These are phyloP conservation scores for Synanthedon tipuliformis DNA, from an alignment of 2,888 invertebrate genomes.

Conservation along the genomic window DNA sequence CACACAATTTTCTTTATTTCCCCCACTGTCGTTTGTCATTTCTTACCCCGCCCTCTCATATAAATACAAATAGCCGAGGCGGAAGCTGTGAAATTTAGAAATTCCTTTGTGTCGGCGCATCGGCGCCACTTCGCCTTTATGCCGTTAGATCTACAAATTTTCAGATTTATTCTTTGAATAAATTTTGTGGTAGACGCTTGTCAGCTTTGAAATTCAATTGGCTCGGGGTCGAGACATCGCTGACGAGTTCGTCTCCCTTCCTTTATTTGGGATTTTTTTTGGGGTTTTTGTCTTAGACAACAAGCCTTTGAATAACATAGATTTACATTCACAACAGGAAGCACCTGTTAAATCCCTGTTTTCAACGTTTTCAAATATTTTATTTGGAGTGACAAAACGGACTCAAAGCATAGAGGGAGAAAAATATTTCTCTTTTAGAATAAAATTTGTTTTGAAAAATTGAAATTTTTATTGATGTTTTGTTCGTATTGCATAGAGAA, in stretches of 20 bases:
- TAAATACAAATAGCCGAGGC: conserved; percentile 64
- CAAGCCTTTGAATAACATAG: conserved; percentile 23
- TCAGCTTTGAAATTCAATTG: conserved; percentile 70
- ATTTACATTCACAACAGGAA: conserved; percentile 13
- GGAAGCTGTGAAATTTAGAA: conserved; percentile 70
- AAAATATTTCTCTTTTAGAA: too few relatives aligned
- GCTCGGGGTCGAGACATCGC: conserved; percentile 62
- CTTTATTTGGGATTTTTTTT: conserved; percentile 46
- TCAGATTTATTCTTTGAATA: conserved; percentile 71
- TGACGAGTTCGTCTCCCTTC: conserved; percentile 49
- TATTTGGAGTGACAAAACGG: not conserved
- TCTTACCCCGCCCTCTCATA: conserved; percentile 56
- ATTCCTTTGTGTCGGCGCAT: conserved; percentile 66
- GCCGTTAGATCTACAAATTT: conserved; percentile 69
- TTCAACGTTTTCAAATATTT: conserved; percentile 1
- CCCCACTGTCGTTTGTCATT: conserved; percentile 59
- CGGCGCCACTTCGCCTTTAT: conserved; percentile 62
- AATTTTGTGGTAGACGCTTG: conserved; percentile 65
- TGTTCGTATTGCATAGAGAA: not conserved
- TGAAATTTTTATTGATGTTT: not conserved
- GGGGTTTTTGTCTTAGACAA: conserved; percentile 27
- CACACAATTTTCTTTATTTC: conserved; percentile 20
- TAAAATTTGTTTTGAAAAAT: too few relatives aligned
- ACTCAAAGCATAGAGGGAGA: not conserved
- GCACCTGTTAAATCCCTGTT: conserved; percentile 3